Evolutionary conservation across 2,888 invertebrate species (phyloP).

Genomic region (Macaria notata): DNA sequence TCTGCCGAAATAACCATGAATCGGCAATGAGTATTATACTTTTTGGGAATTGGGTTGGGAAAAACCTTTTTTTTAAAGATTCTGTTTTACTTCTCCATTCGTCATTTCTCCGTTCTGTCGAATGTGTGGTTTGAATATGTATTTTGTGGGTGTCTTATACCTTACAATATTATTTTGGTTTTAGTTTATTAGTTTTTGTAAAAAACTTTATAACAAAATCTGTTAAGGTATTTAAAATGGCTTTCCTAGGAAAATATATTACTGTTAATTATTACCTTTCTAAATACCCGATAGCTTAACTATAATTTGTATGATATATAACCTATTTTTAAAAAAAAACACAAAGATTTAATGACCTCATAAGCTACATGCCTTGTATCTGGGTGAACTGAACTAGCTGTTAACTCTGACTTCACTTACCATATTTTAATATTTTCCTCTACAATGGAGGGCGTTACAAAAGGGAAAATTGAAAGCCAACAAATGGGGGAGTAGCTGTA

Average conservation of each 20-base stretch:
- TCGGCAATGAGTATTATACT: too few species aligned
- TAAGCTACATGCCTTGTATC: conserved; percentile 26
- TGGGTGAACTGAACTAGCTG: conserved; percentile 45
- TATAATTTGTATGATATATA: too few species aligned
- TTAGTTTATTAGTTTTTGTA: too few species aligned
- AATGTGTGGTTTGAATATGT: neutral
- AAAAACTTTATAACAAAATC: too few species aligned
- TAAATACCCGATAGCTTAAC: too few species aligned
- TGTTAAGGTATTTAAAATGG: too few species aligned
- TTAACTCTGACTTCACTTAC: conserved; percentile 61
- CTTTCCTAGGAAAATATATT: too few species aligned
- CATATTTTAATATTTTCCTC: conserved; percentile 72
- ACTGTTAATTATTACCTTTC: too few species aligned
- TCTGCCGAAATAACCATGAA: conserved; percentile 21
- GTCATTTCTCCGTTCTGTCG: too few species aligned
- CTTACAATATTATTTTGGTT: neutral
- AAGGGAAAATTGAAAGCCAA: conserved; percentile 69
- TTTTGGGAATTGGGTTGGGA: too few species aligned
- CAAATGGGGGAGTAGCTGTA: conserved; percentile 58
- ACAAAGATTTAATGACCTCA: conserved; percentile 36
- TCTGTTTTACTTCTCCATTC: neutral
- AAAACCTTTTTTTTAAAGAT: too few species aligned
- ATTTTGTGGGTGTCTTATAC: neutral
- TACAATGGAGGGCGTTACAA: conserved; percentile 59
- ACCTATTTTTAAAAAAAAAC: too few species aligned